These are phyloP conservation scores for Penaeus vannamei DNA, from an alignment of 1,140 invertebrate genomes.

Conservation along the genomic window DNA sequence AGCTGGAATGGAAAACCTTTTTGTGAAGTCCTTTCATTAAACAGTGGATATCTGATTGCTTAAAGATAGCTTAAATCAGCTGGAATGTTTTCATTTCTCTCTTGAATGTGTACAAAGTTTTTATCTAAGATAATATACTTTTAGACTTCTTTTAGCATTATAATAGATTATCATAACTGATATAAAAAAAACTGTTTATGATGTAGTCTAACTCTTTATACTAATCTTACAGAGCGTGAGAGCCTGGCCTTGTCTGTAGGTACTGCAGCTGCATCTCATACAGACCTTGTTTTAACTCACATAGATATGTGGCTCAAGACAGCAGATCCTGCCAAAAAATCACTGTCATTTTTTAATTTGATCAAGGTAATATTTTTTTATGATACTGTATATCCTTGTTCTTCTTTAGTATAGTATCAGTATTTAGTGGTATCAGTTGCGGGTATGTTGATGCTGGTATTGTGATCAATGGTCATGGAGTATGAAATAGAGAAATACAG, in stretches of 20 bases:
- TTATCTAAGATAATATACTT: no score
- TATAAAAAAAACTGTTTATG: neutral
- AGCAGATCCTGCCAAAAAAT: slow-evolving; percentile 55
- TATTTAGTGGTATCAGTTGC: no score
- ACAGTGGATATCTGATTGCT: no score
- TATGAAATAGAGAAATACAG: no score
- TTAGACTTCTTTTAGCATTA: no score
- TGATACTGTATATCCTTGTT: neutral
- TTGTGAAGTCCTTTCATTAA: no score
- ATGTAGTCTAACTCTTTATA: slow-evolving; percentile 10
- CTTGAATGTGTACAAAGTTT: no score
- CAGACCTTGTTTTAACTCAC: slow-evolving; percentile 55
- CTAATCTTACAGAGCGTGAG: slow-evolving; percentile 56
- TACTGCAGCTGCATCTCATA: slow-evolving; percentile 48
- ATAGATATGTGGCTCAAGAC: slow-evolving; percentile 65
- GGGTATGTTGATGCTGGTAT: no score
- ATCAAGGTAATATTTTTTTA: slow-evolving; percentile 46
- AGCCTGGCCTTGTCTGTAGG: slow-evolving; percentile 65
- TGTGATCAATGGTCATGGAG: no score
- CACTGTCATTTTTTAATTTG: slow-evolving; percentile 54
- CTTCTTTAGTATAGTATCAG: neutral
- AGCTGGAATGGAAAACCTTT: no score
- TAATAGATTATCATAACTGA: neutral
- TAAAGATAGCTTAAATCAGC: no score
- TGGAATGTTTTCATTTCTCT: no score